A percentile compares a stretch with the other conserved stretches of the same genome.
These are phyloP conservation scores for Rhinophrynus dorsalis DNA, from an alignment of 2,797 vertebrate species.

Conservation along the genomic window DNA sequence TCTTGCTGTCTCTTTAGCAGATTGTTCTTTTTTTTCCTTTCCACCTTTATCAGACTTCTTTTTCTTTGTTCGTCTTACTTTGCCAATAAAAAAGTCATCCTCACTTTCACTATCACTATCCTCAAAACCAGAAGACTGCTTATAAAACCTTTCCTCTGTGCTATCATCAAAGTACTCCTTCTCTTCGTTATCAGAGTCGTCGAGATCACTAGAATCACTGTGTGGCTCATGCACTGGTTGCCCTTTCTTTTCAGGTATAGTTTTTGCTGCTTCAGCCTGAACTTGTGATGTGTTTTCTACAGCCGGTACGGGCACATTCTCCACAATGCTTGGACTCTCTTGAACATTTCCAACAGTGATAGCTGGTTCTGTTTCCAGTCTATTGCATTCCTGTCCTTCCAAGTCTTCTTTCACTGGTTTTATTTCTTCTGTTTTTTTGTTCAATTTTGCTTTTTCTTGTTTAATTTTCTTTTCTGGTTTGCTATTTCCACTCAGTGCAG, in stretches of 20 bases:
- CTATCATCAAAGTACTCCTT: constrained; percentile 94
- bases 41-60: constrained; percentile 57
- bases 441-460: constrained; percentile 37
- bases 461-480: constrained; percentile 37
- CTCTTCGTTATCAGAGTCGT: constrained; percentile 66
- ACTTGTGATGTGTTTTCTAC: constrained; percentile 4
- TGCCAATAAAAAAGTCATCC: constrained; percentile 92
- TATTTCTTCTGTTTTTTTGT: constrained; percentile 41
- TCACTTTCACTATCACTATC: constrained; percentile 70
- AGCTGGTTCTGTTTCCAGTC: background rate
- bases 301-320: constrained; percentile 30
- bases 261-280: constrained; percentile 24
- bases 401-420: constrained; percentile 26
- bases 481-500: constrained; percentile 11
- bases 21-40: constrained; percentile 43
- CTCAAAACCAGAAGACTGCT: constrained; percentile 86
- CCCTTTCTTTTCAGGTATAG: background rate
- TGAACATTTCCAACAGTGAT: constrained; percentile 16
- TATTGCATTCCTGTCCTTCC: constrained; percentile 36
- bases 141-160: constrained; percentile 93
- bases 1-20: constrained; percentile 37
- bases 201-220: constrained; percentile 61
- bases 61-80: constrained; percentile 84
- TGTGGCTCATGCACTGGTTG: background rate
- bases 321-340: background rate